Evolutionary conservation across 2,888 invertebrate species (phyloP).

Genomic region (Noctua pronuba): DNA sequence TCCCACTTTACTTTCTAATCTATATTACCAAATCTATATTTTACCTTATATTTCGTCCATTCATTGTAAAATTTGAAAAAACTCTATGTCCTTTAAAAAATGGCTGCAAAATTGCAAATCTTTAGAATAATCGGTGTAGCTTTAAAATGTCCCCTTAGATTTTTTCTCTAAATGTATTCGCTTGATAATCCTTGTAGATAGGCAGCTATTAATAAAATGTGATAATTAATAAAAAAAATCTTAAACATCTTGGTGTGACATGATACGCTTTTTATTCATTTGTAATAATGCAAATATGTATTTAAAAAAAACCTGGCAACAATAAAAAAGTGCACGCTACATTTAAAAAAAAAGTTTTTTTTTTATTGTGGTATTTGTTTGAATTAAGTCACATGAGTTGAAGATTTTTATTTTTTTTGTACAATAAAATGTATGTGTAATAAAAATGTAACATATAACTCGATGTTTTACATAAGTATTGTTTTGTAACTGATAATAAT

Average conservation of each 20-base stretch:
- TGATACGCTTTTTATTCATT: constrained; percentile 18
- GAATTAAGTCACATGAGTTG: not conserved
- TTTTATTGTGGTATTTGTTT: not conserved
- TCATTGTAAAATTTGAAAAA: constrained; percentile 2
- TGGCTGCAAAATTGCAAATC: constrained; percentile 15
- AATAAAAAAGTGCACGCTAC: not conserved
- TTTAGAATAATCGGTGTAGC: constrained; percentile 52
- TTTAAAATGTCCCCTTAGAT: constrained; percentile 50
- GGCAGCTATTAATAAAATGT: constrained; percentile 46
- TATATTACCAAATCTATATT: constrained; percentile 3
- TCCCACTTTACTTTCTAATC: not conserved
- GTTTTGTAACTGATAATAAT: constrained; percentile 54
- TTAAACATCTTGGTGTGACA: constrained; percentile 9
- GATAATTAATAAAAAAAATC: constrained; percentile 22
- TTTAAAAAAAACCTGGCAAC: not conserved
- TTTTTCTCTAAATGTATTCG: constrained; percentile 57
- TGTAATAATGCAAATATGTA: not conserved
- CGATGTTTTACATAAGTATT: constrained; percentile 46
- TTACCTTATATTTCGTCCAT: constrained; percentile 54
- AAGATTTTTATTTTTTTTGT: constrained; percentile 18
- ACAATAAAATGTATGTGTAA: constrained; percentile 6
- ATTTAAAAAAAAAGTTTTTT: not conserved
- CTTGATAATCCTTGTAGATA: constrained; percentile 53
- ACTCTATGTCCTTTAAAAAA: not conserved
- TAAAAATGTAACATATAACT: constrained; percentile 30